These are phyloP conservation scores for Oryzias celebensis DNA, from an alignment of 2,113 vertebrate genomes.

Conservation along the genomic window DNA sequence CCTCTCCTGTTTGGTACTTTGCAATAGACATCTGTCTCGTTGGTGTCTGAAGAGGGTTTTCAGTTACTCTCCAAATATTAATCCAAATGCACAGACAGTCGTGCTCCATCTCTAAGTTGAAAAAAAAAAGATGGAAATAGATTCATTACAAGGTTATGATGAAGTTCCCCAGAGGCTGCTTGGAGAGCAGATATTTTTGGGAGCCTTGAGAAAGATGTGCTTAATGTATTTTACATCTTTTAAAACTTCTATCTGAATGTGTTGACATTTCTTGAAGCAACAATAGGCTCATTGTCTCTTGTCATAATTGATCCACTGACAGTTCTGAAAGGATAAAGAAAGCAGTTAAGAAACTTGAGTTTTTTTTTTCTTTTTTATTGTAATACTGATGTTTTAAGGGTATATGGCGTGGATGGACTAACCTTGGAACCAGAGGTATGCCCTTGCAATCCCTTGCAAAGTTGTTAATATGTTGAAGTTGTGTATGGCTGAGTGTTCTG, in stretches of 20 bases:
- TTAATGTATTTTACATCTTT: constrained; percentile 68
- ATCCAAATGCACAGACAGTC: constrained; percentile 56
- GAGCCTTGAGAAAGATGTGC: constrained; percentile 59
- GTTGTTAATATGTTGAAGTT: constrained; percentile 71
- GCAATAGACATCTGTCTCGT: constrained; percentile 28
- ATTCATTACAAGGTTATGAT: constrained; percentile 71
- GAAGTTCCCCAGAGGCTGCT: constrained; percentile 61
- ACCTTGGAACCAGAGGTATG: constrained; percentile 49
- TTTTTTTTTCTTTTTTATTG: not conserved
- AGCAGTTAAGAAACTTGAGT: constrained; percentile 10
- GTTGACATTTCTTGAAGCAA: constrained; percentile 58
- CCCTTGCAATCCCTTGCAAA: constrained; percentile 15
- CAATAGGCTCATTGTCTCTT: constrained; percentile 58
- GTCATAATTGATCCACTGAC: constrained; percentile 60
- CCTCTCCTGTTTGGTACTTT: constrained; percentile 28
- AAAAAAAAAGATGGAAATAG: constrained; percentile 56
- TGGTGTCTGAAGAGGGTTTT: constrained; percentile 32
- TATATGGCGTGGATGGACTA: constrained; percentile 38
- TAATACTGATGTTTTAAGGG: not conserved
- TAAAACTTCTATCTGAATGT: constrained; percentile 62
- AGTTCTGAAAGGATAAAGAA: constrained; percentile 53
- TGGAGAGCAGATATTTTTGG: constrained; percentile 45
- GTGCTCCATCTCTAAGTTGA: constrained; percentile 46
- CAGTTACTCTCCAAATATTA: constrained; percentile 39
- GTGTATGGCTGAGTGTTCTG: constrained; percentile 79